Conservation (phyloP, 1,140 invertebrate genomes). For the Eupristina koningsbergeri region DNA sequence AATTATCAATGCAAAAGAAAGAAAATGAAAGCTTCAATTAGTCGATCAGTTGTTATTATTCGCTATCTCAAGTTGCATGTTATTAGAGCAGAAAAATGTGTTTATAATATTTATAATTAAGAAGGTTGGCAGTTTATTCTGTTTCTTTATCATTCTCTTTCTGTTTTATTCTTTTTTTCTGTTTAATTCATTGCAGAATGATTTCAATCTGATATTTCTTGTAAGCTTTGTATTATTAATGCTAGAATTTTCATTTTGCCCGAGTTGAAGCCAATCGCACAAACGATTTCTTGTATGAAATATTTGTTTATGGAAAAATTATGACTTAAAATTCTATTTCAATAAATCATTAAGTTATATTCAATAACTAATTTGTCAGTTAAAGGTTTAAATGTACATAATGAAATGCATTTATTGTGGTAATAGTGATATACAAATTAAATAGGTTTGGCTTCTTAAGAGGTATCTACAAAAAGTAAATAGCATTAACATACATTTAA, state of each 20-base stretch:
- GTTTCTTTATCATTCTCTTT: conserved; percentile 25
- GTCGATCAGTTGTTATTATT: conserved; percentile 48
- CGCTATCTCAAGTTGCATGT: conserved; percentile 39
- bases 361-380: background rate
- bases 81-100: conserved; percentile 49
- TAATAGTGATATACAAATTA: background rate
- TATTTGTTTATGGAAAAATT: background rate
- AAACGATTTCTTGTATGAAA: too few species aligned
- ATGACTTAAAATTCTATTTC: background rate
- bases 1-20: conserved; percentile 49
- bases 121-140: conserved; percentile 48
- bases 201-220: background rate
- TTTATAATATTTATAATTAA: conserved; percentile 48
- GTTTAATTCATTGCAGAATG: background rate
- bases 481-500: background rate
- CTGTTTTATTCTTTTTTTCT: background rate
- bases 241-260: background rate
- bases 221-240: background rate
- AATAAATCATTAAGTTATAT: background rate
- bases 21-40: conserved; percentile 46
- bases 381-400: background rate
- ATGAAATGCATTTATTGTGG: background rate
- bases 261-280: conserved; percentile 25
- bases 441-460: background rate
- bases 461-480: too few species aligned